Evolutionary conservation across 2,888 invertebrate species (phyloP), one percentile per base, ranked within the genome.

Genomic region (Galeopsomyia nigrocyanea): DNA sequence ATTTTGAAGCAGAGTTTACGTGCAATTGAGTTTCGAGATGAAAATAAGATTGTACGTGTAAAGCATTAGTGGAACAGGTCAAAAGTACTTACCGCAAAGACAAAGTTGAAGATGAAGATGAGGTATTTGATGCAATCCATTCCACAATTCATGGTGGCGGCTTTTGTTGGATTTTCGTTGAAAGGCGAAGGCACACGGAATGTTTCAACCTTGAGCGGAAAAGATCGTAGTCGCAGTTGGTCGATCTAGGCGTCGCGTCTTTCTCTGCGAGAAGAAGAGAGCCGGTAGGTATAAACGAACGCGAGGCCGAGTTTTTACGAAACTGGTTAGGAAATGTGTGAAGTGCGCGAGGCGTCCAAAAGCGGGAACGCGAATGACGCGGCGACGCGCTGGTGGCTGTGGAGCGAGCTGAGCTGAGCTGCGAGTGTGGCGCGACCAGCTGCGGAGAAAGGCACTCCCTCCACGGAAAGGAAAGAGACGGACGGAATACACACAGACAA

Each of bases 41-140:
- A n/a, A n/a, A n/a, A n/a, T n/a, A n/a, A n/a, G n/a, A n/a, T n/a
- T n/a, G n/a, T n/a, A n/a, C n/a, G n/a, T n/a, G n/a, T n/a, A n/a
- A 31, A 31, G 7, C 7, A 31, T 31, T 5, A 7, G 3, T 31
- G 3, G 31, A 31, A 31, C 31, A 31, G 7, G 7, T 3, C 1
- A 10, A 39, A 39, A 50, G 9, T 68, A 93, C 93, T 93, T 87
- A 94, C 94, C 89, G 92, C 92, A 82, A 93, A 93, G 75, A 93
- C 80, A 79, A 93, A 84, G 86, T 94, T 94, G 88, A 94, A 93
- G 87, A 93, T 89, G 87, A 94, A 95, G 82, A 95, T 90, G 81
- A 94, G 89, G 87, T 94, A 94, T 89, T 95, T 95, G 86, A 93
- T 90, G 88, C 92, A 90, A 87, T 92, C 91, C 88, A 92, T 92